Evolutionary conservation across 2,797 vertebrate species (phyloP), one percentile per base, ranked within the genome.

Genomic region (Amblyopsis hoosieri): DNA sequence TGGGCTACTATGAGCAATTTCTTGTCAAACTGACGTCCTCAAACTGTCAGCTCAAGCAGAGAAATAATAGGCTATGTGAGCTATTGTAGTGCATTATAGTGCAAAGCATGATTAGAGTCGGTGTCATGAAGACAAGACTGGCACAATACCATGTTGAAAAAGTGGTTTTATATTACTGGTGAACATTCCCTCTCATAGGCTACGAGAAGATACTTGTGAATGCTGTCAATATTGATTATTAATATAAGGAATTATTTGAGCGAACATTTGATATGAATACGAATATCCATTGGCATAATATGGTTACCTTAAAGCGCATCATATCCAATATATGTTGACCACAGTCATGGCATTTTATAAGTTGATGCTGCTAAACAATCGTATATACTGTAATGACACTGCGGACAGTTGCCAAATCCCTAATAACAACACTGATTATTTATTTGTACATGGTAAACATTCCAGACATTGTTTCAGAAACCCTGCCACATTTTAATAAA

Each of bases 401-500:
- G 8, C 8, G 8, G 33, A 37, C 33, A 37, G 33, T 8, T 37
- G 5, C 33, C 33, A 5, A 37, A 8, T 8, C 62, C 31, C 48
- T 76, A 69, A 80, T 62, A 64, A 53, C 9, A 4, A 68, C 29
- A 23, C 19, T 23, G 19, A 23, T 23, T 23, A 23, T 23, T 23
- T 23, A 23, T 3, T 23, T 23, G 19, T 23, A 23, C 19, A 23
- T 23, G 19, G 55, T 76, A 78, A 86, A 85, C 72, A 82, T 79
- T 76, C 63, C 67, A 80, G 71, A 74, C 70, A 77, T 75, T 69
- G 69, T 75, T 68, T 54, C 61, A 65, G 42, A 75, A 79, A 17
- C 66, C 29, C 31, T 74, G 70, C 74, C 67, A 76, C 79, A 23
- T 66, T 63, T 79, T 4, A 6, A 12, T 71, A 74, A 78, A 69